These are phyloP conservation scores for Dasysyrphus albostriatus DNA, from an alignment of 2,888 invertebrate genomes.

Conservation along the genomic window DNA sequence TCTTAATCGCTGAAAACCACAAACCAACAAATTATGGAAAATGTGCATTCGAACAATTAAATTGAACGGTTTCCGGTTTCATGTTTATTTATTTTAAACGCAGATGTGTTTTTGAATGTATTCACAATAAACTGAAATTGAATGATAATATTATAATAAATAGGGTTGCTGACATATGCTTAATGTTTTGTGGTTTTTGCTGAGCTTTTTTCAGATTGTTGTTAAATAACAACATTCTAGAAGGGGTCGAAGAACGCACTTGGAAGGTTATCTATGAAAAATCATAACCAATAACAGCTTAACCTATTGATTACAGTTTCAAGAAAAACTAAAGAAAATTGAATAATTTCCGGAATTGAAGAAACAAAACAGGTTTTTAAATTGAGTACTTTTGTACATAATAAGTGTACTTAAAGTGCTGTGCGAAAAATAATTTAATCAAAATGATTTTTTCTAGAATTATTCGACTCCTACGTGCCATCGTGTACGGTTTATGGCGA, in stretches of 20 bases:
- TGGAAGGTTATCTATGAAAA: constrained; percentile 17
- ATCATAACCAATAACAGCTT: neutral
- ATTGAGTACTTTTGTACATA: neutral
- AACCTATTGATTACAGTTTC: neutral
- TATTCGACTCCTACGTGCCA: too few species aligned
- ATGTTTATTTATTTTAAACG: constrained; percentile 21
- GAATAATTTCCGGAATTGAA: constrained; percentile 7
- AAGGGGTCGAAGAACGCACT: constrained; percentile 14
- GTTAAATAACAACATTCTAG: neutral
- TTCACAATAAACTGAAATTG: constrained; percentile 34
- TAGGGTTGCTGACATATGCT: constrained; percentile 25
- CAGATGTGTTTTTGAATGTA: constrained; percentile 25
- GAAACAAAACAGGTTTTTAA: neutral
- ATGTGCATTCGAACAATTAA: constrained; percentile 34
- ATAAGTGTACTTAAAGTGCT: neutral
- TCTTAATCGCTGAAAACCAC: constrained; percentile 26
- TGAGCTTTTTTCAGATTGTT: neutral
- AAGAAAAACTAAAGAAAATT: neutral
- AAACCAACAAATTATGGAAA: constrained; percentile 39
- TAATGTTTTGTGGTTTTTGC: neutral
- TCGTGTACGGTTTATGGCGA: too few species aligned
- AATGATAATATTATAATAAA: constrained; percentile 10
- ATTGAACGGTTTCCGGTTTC: constrained; percentile 45
- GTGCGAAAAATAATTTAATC: neutral
- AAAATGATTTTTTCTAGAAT: neutral